Base-by-base conservation (phyloP, 2,113 vertebrate genomes). In the Micronisus gabar region DNA sequence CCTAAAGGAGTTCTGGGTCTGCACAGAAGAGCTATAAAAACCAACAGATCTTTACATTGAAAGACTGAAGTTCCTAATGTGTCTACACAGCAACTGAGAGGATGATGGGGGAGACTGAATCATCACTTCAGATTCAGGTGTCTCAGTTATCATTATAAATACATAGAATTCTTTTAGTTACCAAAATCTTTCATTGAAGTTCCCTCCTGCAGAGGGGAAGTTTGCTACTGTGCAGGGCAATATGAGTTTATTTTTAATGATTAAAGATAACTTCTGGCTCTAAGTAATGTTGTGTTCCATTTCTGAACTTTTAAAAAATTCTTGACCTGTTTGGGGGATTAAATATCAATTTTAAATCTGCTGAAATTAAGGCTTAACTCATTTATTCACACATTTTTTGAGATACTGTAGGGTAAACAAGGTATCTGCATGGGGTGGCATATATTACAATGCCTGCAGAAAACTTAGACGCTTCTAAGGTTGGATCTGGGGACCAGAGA, bases 341-440 rank as follows among this genome's bases (percentile, higher is more conserved):
- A 88, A 93, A 84, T 83, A 95, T 86, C 82, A 90, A 61, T 94
- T 87, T 59, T 74, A n/a, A 74, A 71, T 55, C 47, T 86, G 63
- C 40, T 81, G 41, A 90, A 88, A 45, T 10, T 65, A 59, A 91
- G 26, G 18, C 4, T 83, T 68, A 48, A 45, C 11, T 81, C n/a
- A 56, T 91, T 72, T 91, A 59, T 50, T 20, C 17, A 56, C 43
- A 25, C 5, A 12, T 50, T 72, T 90, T 93, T 86, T 72, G 25
- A 80, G 63, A 76, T 38, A 87, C 11, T 68, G 25, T 52, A 11
- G 2, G 3, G 7, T 80, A 81, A 76, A 55, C 14, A 88, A 79
- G 18, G 19, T 85, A n/a, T 74, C 65, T 53, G 41, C 55, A 85
- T 58, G 56, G 3, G 10, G 8, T 76, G 36, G 22, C 48, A 74